Percentiles rank a stretch among this genome's conserved stretches.
Conservation (phyloP, 2,797 vertebrate genomes). For the Gobionotothen gibberifrons region DNA sequence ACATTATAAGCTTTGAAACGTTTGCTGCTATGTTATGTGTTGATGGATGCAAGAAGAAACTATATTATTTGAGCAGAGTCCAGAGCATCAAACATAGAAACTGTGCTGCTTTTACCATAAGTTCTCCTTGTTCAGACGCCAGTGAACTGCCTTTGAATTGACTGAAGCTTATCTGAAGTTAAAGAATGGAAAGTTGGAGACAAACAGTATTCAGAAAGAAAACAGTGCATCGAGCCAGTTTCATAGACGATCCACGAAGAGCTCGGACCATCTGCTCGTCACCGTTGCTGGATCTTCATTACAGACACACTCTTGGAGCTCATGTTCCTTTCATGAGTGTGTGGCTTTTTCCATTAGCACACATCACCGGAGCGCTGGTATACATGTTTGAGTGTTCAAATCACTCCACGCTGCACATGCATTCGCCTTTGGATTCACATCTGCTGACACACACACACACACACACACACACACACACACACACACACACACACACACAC, state of each 20-base stretch:
- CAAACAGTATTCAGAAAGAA: slow-evolving; percentile 17
- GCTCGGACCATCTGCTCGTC: slow-evolving; percentile 63
- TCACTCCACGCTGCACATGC: not conserved
- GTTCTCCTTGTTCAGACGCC: slow-evolving; percentile 6
- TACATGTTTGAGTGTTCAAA: slow-evolving; percentile 19
- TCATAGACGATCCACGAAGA: slow-evolving; percentile 23
- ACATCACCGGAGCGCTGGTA: slow-evolving; percentile 36
- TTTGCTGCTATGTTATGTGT: not conserved
- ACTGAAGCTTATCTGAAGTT: slow-evolving; percentile 21
- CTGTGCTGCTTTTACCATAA: not conserved
- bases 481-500: slow-evolving; percentile 7
- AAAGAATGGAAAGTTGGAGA: slow-evolving; percentile 28
- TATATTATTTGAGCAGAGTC: not conserved
- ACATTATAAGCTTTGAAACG: not conserved
- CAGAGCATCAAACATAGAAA: not conserved
- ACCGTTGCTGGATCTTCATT: slow-evolving; percentile 49
- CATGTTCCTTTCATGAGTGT: slow-evolving; percentile 49
- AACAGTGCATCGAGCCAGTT: slow-evolving; percentile 39
- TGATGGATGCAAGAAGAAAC: not conserved
- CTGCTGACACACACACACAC: not conserved
- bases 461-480: slow-evolving; percentile 3
- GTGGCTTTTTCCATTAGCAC: slow-evolving; percentile 50
- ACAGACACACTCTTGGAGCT: slow-evolving; percentile 41
- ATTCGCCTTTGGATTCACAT: slow-evolving; percentile 18
- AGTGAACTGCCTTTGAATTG: slow-evolving; percentile 33